Conservation (phyloP, 2,113 vertebrate genomes). For the Callaeas wilsoni region DNA sequence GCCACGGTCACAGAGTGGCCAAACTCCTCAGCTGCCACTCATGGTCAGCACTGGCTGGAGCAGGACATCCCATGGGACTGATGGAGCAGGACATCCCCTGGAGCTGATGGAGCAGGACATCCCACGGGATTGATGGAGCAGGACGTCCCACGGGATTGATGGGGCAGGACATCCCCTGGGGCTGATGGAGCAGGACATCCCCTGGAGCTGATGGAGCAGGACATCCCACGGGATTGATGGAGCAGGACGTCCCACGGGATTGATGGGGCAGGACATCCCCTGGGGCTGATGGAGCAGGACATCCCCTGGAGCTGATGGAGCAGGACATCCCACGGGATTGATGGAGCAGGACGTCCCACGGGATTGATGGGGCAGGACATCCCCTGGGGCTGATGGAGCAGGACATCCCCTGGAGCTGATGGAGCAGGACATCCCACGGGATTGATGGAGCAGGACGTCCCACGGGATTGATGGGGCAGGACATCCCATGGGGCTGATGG, state of each 20-base stretch:
- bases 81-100: fast-evolving
- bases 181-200: neutral
- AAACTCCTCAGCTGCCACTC: neutral
- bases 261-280: neutral
- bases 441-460: neutral
- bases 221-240: fast-evolving
- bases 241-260: neutral
- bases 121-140: neutral
- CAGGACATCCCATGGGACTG: fast-evolving
- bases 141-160: neutral
- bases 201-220: fast-evolving
- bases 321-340: fast-evolving
- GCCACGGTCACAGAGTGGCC: fast-evolving
- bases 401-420: fast-evolving
- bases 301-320: fast-evolving
- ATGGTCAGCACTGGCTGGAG: fast-evolving
- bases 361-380: neutral
- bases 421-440: fast-evolving
- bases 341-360: neutral
- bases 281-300: neutral
- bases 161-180: neutral
- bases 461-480: neutral
- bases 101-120: neutral
- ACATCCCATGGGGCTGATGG: too few species aligned
- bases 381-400: too few species aligned